Base-by-base conservation (phyloP, 2,888 invertebrate genomes). In the Drosophila bunnanda region DNA sequence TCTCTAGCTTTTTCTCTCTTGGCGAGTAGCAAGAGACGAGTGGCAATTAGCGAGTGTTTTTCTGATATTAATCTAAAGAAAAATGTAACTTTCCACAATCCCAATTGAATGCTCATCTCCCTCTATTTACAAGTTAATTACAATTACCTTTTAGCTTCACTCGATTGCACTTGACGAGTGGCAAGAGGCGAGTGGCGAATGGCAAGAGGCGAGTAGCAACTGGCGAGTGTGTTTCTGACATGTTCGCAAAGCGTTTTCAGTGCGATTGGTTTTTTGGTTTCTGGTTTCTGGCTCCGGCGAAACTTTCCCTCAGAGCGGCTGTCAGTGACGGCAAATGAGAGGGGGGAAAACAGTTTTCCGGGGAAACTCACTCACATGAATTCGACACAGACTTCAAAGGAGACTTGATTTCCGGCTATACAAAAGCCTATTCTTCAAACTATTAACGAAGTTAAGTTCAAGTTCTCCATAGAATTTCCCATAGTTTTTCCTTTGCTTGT, bases 111-210 rank as follows among this genome's bases (percentile, higher is more conserved):
- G 36, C 36, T 36, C 15, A 36, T 36, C n/a, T n/a, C n/a, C n/a
- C n/a, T 25, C 2, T 25, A 25, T 25, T 46, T 46, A 30, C 46
- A 46, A 46, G 50, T 70, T 60, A 71, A 71, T 71, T 71, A 71
- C 70, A 71, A 70, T 70, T 71, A 71, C 71, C 50, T 70, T 70
- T 67, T 55, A 12, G 20, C 53, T 30, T 15, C 41, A 30, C 46
- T 69, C 70, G 52, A 53, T 30, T 41, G 53, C 48, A 59, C 17
- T 54, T 54, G 41, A n/a, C 41, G 38, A 41, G 34, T 58, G 43
- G 43, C 43, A 43, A 20, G 41, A 12, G 39, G 20, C 20, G 12
- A 39, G 38, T n/a, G 8, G 38, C 38, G 7, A 5, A 5, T 4
- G 39, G 4, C 39, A 10, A 17, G 39, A 12, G 20, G 39, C 20